phyloP scores from a whole-genome alignment of 1,140 invertebrate species.

The Temnothorax longispinosus region DNA sequence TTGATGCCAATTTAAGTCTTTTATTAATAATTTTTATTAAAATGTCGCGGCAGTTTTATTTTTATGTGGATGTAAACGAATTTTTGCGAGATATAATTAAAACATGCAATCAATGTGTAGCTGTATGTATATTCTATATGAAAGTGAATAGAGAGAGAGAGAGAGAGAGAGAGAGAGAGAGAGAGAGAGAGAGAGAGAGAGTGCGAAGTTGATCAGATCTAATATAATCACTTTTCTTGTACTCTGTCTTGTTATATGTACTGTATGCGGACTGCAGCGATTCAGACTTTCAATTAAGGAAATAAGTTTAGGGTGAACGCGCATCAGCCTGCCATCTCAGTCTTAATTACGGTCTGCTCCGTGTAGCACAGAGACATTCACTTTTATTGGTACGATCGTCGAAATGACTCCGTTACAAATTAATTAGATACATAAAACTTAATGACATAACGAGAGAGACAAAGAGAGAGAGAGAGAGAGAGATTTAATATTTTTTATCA shows the following conservation, averaged over 20 bases:
- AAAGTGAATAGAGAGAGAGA: neutral
- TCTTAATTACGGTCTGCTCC: constrained; percentile 54
- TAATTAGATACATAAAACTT: constrained; percentile 20
- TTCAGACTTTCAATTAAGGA: constrained; percentile 59
- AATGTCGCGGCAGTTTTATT: neutral
- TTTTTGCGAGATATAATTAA: neutral
- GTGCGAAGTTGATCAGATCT: constrained; percentile 18
- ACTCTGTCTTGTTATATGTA: neutral
- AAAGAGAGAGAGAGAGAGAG: neutral
- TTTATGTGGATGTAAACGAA: neutral
- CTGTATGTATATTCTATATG: neutral
- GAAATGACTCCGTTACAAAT: constrained; percentile 48
- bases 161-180: neutral
- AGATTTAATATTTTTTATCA: constrained; percentile 2
- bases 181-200: neutral
- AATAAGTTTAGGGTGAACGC: constrained; percentile 60
- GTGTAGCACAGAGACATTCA: constrained; percentile 45
- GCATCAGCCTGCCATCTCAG: constrained; percentile 46
- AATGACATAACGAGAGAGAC: neutral
- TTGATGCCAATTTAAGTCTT: neutral
- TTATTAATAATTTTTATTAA: constrained; percentile 6
- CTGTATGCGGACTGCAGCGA: constrained; percentile 18
- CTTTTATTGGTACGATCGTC: constrained; percentile 46
- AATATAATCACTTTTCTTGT: constrained; percentile 25
- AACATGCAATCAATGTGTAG: neutral